phyloP scores from a whole-genome alignment of 2,113 vertebrate species.

The Vidua chalybeata region DNA sequence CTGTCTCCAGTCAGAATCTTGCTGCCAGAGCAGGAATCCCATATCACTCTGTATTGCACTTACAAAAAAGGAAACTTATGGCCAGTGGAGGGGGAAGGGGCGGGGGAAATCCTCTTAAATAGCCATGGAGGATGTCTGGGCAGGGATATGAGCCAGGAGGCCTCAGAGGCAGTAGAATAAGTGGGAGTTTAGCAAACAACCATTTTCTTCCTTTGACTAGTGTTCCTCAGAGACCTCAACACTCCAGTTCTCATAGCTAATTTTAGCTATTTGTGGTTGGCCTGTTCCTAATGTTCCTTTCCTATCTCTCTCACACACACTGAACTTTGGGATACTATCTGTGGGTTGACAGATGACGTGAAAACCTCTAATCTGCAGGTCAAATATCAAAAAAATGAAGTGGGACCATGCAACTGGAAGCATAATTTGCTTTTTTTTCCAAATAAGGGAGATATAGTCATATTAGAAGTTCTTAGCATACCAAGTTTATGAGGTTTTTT shows the following conservation, averaged over 20 bases:
- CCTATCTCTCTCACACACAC: conserved; percentile 44
- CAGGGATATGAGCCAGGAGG: neutral
- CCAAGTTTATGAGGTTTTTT: neutral
- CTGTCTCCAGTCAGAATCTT: conserved; percentile 65
- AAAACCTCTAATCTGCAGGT: conserved; percentile 29
- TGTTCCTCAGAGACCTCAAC: conserved; percentile 62
- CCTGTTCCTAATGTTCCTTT: conserved; percentile 58
- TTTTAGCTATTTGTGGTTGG: conserved; percentile 72
- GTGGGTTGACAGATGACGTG: conserved; percentile 33
- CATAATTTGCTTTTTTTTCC: conserved; percentile 36
- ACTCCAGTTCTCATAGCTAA: conserved; percentile 75
- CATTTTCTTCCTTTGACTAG: conserved; percentile 64
- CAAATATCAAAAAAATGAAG: conserved; percentile 46
- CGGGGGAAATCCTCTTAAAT: conserved; percentile 45
- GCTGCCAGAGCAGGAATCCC: conserved; percentile 55
- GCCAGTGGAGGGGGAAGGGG: neutral
- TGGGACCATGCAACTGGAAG: conserved; percentile 45
- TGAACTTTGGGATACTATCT: conserved; percentile 47
- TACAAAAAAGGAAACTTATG: conserved; percentile 46
- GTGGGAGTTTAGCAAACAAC: conserved; percentile 53
- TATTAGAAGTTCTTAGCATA: conserved; percentile 17
- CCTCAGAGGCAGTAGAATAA: conserved; percentile 15
- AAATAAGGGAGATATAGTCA: conserved; percentile 55
- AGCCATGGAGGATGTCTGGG: neutral
- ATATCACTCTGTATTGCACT: neutral